Base-by-base conservation (phyloP, 2,888 invertebrate species). In the Colletes collaris region DNA sequence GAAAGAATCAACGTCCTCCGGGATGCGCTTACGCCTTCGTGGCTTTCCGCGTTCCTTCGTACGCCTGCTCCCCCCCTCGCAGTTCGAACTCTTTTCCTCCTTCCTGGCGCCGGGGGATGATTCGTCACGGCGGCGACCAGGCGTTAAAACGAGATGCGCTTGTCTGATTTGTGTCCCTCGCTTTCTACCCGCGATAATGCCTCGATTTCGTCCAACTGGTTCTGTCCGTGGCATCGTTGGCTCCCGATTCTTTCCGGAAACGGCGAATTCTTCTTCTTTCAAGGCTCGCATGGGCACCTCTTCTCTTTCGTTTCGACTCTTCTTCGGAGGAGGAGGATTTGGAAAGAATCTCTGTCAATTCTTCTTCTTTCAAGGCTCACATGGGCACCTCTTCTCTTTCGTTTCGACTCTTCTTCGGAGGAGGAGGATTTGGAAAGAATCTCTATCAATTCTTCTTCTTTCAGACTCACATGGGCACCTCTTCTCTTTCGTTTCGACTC, bases 141-240 rank as follows among this genome's bases (percentile, higher is more conserved):
- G 55, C 69, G 83, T 75, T 83, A 81, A 83, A 83, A 75, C 72
- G 81, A 67, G 75, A 69, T 65, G 52, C 68, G 69, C 66, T 81
- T 67, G 60, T 72, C 50, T 67, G 59, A 77, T 79, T 79, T 72
- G 68, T 72, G 68, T 77, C 76, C 65, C 78, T 76, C 78, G 76
- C 68, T 68, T 67, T 50, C 76, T 49, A 65, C 76, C 0, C 53
- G 7, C 46, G 58, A 76, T 78, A 78, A 78, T 76, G 69, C 69
- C 59, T 59, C 60, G 77, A 69, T 69, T 65, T 65, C 76, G 68
- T 58, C 76, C 65, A 78, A 78, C 65, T 65, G 69, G 44, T 69
- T 69, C 76, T 50, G 50, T 27, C 78, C 68, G 68, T 44, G 46
- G 64, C 7, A 44, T 60, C 50, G 69, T 56, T 27, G 76, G 69